phyloP scores from a whole-genome alignment of 2,113 vertebrate species.

The Sialia sialis region DNA sequence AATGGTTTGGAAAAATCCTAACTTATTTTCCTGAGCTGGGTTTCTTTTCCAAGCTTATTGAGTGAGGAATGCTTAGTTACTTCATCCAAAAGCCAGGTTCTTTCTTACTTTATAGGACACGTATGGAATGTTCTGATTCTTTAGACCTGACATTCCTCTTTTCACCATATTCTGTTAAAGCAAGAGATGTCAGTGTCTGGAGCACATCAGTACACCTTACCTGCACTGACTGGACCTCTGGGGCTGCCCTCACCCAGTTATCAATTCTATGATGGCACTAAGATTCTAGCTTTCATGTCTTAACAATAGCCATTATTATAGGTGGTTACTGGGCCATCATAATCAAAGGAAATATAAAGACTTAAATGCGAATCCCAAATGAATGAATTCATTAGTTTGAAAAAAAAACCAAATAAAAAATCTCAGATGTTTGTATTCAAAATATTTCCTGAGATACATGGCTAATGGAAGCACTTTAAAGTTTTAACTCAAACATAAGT shows the following conservation, averaged over 20 bases:
- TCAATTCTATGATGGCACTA: background rate
- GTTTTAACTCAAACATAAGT: background rate
- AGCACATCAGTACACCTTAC: background rate
- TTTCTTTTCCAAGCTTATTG: background rate
- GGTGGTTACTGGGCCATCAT: background rate
- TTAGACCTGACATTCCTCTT: background rate
- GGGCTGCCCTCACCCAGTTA: background rate
- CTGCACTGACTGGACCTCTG: background rate
- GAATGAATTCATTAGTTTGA: background rate
- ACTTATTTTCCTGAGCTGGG: background rate
- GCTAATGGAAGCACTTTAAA: background rate
- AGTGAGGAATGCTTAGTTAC: background rate
- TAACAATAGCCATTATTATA: background rate
- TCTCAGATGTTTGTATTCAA: background rate
- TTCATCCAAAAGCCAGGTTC: background rate
- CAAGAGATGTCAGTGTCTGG: background rate
- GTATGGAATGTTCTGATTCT: background rate
- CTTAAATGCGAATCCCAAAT: background rate
- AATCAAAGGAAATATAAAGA: background rate
- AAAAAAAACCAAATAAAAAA: constrained; percentile 1
- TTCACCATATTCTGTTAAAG: background rate
- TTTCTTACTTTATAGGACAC: background rate
- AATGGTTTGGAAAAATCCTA: background rate
- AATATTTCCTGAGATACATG: background rate
- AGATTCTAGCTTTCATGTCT: background rate